phyloP scores from a whole-genome alignment of 2,113 vertebrate species.

The Rhinichthys klamathensis region DNA sequence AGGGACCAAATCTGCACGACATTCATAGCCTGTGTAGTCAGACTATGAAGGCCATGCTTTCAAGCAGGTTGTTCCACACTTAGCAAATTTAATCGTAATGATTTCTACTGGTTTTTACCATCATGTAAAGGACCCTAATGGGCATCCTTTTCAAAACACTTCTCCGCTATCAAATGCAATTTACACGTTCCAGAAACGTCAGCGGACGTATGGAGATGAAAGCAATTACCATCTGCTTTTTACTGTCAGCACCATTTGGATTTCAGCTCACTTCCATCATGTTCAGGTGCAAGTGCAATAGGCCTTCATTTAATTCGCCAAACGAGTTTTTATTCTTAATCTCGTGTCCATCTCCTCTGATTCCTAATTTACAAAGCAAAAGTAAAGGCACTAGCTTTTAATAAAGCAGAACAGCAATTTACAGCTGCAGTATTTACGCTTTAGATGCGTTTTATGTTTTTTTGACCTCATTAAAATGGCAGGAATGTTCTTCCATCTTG shows the following conservation, averaged over 20 bases:
- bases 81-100: slow-evolving; percentile 35
- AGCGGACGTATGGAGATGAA: slow-evolving; percentile 41
- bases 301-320: neutral
- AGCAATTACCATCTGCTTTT: slow-evolving; percentile 44
- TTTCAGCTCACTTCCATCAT: slow-evolving; percentile 19
- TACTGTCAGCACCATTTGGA: slow-evolving; percentile 27
- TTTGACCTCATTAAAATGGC: neutral
- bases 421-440: neutral
- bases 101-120: slow-evolving; percentile 31
- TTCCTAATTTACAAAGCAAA: neutral
- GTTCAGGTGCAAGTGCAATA: slow-evolving; percentile 33
- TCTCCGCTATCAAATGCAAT: slow-evolving; percentile 46
- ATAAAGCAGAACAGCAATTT: neutral
- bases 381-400: neutral
- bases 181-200: slow-evolving; percentile 47
- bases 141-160: slow-evolving; percentile 41
- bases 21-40: neutral
- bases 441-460: neutral
- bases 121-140: slow-evolving; percentile 45
- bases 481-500: neutral
- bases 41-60: slow-evolving; percentile 17
- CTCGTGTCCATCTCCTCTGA: neutral
- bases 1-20: neutral
- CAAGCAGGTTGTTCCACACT: slow-evolving; percentile 3
- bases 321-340: neutral